phyloP scores from a whole-genome alignment of 2,113 vertebrate genomes.

The Gasterosteus nipponicus region DNA sequence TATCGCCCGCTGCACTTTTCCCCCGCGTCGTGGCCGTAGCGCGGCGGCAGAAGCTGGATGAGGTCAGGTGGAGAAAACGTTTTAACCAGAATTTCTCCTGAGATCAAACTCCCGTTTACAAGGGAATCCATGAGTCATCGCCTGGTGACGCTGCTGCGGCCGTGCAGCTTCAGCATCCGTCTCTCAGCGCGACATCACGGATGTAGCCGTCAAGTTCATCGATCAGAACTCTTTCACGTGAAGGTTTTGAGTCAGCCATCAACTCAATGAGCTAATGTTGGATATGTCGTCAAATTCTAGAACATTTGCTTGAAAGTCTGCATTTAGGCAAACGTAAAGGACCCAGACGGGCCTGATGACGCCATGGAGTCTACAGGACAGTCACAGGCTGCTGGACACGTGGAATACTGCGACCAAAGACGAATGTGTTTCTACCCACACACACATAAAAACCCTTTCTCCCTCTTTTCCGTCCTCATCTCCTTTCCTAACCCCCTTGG shows the following conservation, averaged over 20 bases:
- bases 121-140: not conserved
- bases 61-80: no score
- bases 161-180: not conserved
- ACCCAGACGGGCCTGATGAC: not conserved
- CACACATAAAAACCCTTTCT: no score
- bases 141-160: not conserved
- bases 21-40: no score
- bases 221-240: not conserved
- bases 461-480: not conserved
- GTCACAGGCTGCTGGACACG: conserved; percentile 14
- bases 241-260: not conserved
- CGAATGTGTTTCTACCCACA: not conserved
- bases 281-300: not conserved
- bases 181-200: not conserved
- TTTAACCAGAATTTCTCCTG: not conserved
- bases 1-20: no score
- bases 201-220: not conserved
- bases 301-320: no score
- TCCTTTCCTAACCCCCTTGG: not conserved
- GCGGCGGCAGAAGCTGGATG: no score
- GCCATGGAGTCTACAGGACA: conserved; percentile 13
- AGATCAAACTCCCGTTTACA: no score
- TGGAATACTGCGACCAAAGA: conserved; percentile 15
- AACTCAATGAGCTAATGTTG: not conserved
- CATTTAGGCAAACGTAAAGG: not conserved